Conservation (phyloP, 2,113 vertebrate species). For the Labrus mixtus region DNA sequence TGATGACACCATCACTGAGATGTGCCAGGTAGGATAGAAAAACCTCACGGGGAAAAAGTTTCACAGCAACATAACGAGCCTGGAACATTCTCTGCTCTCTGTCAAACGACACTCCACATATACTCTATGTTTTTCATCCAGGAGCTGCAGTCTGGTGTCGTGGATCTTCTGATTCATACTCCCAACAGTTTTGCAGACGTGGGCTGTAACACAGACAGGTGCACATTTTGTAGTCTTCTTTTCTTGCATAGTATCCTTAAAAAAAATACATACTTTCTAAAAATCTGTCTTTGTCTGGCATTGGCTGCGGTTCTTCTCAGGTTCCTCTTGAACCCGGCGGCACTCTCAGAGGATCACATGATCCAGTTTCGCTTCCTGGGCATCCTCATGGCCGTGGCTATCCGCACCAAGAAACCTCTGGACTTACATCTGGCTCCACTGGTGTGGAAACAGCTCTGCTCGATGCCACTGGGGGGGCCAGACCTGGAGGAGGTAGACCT, state of each 20-base stretch:
- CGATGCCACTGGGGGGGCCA: slow-evolving; percentile 79
- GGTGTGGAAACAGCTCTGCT: slow-evolving; percentile 88
- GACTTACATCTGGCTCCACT: slow-evolving; percentile 86
- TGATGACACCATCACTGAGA: slow-evolving; percentile 88
- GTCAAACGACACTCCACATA: not conserved
- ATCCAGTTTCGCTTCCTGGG: slow-evolving; percentile 86
- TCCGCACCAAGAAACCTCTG: slow-evolving; percentile 87
- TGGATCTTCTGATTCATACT: slow-evolving; percentile 86
- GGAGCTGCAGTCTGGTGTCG: slow-evolving; percentile 85
- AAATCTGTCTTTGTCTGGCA: not conserved
- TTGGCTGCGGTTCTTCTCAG: slow-evolving; percentile 50
- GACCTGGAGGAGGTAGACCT: slow-evolving; percentile 88
- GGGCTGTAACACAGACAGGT: slow-evolving; percentile 88
- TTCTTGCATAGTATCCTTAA: not conserved
- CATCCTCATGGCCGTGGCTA: slow-evolving; percentile 87
- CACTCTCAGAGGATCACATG: slow-evolving; percentile 82
- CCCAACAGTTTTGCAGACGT: slow-evolving; percentile 86
- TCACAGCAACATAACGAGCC: not conserved
- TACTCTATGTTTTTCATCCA: slow-evolving; percentile 54
- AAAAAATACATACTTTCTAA: not conserved
- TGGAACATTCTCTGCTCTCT: not conserved
- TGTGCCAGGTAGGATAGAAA: slow-evolving; percentile 83
- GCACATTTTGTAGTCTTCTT: slow-evolving; percentile 15
- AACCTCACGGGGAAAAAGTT: not conserved
- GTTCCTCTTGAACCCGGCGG: slow-evolving; percentile 84